phyloP scores from a whole-genome alignment of 2,113 vertebrate species.

The Cyanoderma ruficeps region DNA sequence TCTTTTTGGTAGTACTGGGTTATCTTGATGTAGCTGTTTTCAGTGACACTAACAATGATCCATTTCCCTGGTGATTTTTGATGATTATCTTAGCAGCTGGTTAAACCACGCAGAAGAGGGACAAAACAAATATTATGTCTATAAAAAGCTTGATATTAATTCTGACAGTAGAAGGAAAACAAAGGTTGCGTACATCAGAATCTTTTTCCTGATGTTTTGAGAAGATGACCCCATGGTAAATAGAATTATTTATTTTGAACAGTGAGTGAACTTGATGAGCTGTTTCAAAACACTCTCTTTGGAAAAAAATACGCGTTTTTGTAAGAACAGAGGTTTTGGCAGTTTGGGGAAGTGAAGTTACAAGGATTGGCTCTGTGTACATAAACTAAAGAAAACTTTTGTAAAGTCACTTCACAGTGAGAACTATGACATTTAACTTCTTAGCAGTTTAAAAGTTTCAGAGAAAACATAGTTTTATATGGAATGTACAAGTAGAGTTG shows the following conservation, averaged over 20 bases:
- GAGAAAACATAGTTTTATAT: neutral
- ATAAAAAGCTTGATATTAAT: conserved; percentile 19
- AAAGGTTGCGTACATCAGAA: neutral
- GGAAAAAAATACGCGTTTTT: neutral
- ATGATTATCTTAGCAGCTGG: conserved; percentile 39
- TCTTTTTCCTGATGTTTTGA: conserved; percentile 44
- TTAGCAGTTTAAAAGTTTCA: neutral
- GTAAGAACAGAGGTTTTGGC: conserved; percentile 14
- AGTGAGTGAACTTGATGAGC: conserved; percentile 25
- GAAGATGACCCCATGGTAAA: conserved; percentile 31
- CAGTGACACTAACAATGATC: neutral
- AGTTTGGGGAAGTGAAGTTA: conserved; percentile 14
- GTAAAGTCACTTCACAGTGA: neutral
- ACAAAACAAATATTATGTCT: conserved; percentile 37
- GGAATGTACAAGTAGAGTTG: neutral
- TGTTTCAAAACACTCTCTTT: conserved; percentile 31
- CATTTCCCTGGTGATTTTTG: neutral
- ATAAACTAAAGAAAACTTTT: neutral
- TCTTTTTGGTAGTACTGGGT: neutral
- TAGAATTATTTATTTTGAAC: conserved; percentile 42
- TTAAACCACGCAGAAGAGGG: neutral
- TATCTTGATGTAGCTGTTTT: neutral
- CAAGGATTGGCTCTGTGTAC: neutral
- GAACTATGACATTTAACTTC: neutral
- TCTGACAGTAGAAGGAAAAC: conserved; percentile 17